Conservation (phyloP, 1,140 invertebrate species). For the Drosophila bocqueti region DNA sequence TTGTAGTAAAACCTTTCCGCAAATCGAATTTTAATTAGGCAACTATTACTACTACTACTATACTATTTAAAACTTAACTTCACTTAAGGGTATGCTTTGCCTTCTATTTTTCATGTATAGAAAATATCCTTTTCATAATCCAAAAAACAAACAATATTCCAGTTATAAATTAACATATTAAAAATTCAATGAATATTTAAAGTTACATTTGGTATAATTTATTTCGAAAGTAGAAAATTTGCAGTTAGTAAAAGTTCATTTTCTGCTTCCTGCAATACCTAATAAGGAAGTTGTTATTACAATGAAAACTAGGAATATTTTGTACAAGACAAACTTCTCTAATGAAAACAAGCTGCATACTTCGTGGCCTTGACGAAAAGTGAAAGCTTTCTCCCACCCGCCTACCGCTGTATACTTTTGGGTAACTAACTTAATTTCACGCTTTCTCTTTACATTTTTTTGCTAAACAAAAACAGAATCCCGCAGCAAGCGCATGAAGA, state of each 20-base stretch:
- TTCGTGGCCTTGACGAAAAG: constrained; percentile 16
- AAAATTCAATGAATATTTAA: not conserved
- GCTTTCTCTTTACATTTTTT: constrained; percentile 31
- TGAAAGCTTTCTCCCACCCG: constrained; percentile 24
- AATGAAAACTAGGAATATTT: not conserved
- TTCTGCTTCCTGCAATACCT: not conserved
- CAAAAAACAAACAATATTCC: not conserved
- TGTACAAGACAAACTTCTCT: not conserved
- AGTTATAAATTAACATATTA: not conserved
- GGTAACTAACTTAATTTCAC: constrained; percentile 12
- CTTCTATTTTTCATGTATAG: too few species aligned
- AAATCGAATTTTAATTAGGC: too few species aligned
- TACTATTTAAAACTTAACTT: too few species aligned
- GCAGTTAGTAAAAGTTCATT: not conserved
- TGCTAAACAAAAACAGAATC: constrained; percentile 85
- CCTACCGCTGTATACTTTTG: constrained; percentile 46
- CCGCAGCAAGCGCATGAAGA: constrained; percentile 87
- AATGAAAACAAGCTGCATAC: constrained; percentile 49
- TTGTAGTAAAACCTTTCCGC: not conserved
- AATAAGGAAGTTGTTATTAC: not conserved
- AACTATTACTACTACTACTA: too few species aligned
- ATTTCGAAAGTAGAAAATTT: not conserved
- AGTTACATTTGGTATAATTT: not conserved
- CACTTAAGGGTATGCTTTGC: too few species aligned
- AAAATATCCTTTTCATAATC: not conserved